Percentiles rank a stretch among this genome's conserved stretches.
Conservation (phyloP, 2,113 vertebrate species). For the Pungitius pungitius region DNA sequence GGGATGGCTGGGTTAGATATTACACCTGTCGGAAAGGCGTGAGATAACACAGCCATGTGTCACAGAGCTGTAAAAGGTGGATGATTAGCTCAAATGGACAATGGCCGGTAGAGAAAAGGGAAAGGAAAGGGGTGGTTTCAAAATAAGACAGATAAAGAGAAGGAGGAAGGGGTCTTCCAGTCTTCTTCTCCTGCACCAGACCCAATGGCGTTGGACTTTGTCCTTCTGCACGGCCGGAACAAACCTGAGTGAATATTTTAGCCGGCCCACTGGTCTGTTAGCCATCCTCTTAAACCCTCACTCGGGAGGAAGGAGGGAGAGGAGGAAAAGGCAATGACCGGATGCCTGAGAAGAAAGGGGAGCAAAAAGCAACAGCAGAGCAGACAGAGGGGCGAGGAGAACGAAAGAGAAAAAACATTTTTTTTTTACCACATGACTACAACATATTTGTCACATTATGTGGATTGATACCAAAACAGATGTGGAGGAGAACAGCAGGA, state of each 20-base stretch:
- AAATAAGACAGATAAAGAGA: not conserved
- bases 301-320: not conserved
- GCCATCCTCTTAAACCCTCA: slow-evolving; percentile 25
- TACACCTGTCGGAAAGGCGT: slow-evolving; percentile 30
- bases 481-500: slow-evolving; percentile 34
- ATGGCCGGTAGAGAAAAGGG: slow-evolving; percentile 1
- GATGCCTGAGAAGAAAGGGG: slow-evolving; percentile 9
- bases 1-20: slow-evolving; percentile 19
- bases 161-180: not conserved
- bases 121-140: not conserved
- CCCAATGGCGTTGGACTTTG: slow-evolving; percentile 41
- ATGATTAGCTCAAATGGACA: slow-evolving; percentile 34
- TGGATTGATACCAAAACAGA: slow-evolving; percentile 58
- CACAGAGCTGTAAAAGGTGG: slow-evolving; percentile 42
- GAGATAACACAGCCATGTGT: slow-evolving; percentile 11
- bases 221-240: not conserved
- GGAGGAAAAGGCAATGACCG: not conserved
- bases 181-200: not conserved
- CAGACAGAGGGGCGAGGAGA: not conserved
- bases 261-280: slow-evolving; percentile 36
- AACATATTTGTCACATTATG: slow-evolving; percentile 40
- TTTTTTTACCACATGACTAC: not conserved
- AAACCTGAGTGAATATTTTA: slow-evolving; percentile 35
- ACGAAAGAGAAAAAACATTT: not conserved
- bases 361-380: slow-evolving; percentile 5